Evolutionary conservation across 2,113 vertebrate species (phyloP), one percentile per base, ranked within the genome.

Genomic region (Cinclus cinclus): DNA sequence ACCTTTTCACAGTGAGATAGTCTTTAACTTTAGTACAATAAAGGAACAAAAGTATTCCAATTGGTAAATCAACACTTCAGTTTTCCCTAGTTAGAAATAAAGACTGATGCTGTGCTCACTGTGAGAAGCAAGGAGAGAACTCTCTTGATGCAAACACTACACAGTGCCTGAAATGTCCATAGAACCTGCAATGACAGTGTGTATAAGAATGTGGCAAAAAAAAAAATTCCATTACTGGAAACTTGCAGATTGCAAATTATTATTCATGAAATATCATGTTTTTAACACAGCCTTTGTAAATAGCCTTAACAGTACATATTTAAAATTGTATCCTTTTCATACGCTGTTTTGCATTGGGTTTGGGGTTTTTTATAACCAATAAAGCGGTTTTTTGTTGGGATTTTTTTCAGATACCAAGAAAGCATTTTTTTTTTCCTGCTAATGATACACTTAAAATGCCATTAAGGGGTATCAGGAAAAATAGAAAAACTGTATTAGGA

Each of bases 11-110:
- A 63, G 41, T 53, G 28, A 73, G 84, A 41, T 84, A 63, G 89
- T 94, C 28, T 95, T 94, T 44, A 87, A 87, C 50, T 27, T 75
- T 62, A 92, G 68, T 50, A 75, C 6, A 69, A 79, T 90, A 92
- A 74, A 52, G 41, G 64, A 86, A 92, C 33, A 31, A 91, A 62
- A 59, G 33, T 82, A 89, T 93, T 89, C 75, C 63, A 50, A 50
- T 39, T 78, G 53, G 59, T 97, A 84, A 77, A 84, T 96, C 92
- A 94, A 68, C 83, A 76, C 75, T 64, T 90, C 31, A 46, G 30
- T 49, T 81, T 56, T 69, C 42, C 92, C 25, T 39, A 37, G 49
- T 50, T 18, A 65, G 59, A 89, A 53, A 82, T 62, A 92, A 62
- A 58, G 62, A 30, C 31, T 1, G 0, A 20, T 28, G 31, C 1